Base-by-base conservation (phyloP, 2,113 vertebrate species). In the Sterna hirundo region DNA sequence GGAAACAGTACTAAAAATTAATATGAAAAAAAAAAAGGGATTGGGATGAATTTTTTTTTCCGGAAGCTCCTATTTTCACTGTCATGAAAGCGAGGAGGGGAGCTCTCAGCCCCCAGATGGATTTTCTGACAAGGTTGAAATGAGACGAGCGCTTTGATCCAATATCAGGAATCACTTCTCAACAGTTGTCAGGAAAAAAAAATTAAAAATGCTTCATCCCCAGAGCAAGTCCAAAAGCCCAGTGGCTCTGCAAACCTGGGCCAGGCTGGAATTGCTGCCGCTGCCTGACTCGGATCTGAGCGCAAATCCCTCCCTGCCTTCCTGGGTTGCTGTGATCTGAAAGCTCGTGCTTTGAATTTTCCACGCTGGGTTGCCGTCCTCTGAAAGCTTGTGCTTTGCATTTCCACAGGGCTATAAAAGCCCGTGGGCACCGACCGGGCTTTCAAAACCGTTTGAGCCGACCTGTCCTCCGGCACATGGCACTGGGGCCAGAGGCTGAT, bases 61-160 rank as follows among this genome's bases (percentile, higher is more conserved):
- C 60, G 93, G 83, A 70, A 92, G 47, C 49, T 94, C 23, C 49
- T 64, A 46, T 44, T 75, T 89, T 71, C 42, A 44, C 34, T 76
- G n/a, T 61, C 61, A 77, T 77, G 86, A 91, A 96, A 92, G 40
- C 1, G 29, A 95, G 54, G 61, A 91, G 49, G 38, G 69, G 78
- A 46, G 9, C 40, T 72, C 44, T 86, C 86, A 89, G 78, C 30
- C 52, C 85, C 40, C 61, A 64, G 55, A 70, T 1, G 6, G 62
- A 82, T 93, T 89, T 91, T 82, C 69, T 87, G 74, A 76, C 80
- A 92, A 93, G 70, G 86, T 66, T 91, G 54, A 85, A 94, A 94
- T 82, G 74, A 95, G 64, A 47, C 1, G 4, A 69, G 44, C 85
- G 77, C 49, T 94, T 95, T 87, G 70, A 64, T 94, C 70, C 75